phyloP scores from a whole-genome alignment of 1,140 invertebrate genomes.

The Globodera rostochiensis region DNA sequence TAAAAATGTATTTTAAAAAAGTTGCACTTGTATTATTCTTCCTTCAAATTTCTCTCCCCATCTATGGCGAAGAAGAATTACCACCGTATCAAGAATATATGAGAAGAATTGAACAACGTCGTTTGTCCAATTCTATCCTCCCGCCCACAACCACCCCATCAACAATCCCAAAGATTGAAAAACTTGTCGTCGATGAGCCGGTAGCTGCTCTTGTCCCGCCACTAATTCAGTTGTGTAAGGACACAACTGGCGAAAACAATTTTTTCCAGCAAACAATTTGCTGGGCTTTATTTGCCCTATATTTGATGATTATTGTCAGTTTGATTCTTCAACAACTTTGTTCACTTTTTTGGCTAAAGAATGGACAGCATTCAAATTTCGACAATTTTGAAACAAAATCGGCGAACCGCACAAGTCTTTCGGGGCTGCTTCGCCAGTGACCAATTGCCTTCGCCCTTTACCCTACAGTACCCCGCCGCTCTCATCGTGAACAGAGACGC shows the following conservation, averaged over 20 bases:
- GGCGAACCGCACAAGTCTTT: not conserved
- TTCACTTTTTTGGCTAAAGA: not conserved
- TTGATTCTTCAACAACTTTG: not conserved
- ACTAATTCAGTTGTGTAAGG: not conserved
- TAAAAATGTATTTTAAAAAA: too few relatives aligned
- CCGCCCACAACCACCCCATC: too few relatives aligned
- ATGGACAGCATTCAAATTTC: constrained; percentile 18
- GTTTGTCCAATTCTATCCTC: too few relatives aligned
- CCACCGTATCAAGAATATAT: too few relatives aligned
- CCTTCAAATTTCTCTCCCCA: too few relatives aligned
- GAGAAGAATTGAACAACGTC: too few relatives aligned
- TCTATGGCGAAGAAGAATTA: too few relatives aligned
- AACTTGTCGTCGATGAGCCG: not conserved
- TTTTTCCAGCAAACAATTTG: not conserved
- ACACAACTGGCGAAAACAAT: not conserved
- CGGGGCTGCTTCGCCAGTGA: constrained; percentile 15
- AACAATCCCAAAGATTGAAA: not conserved
- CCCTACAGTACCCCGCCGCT: constrained; percentile 8
- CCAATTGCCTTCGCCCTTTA: not conserved
- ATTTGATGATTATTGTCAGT: not conserved
- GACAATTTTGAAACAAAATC: constrained; percentile 15
- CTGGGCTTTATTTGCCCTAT: not conserved
- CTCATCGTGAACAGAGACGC: not conserved
- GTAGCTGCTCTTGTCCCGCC: not conserved
- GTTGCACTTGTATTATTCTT: too few relatives aligned